Base-by-base conservation (phyloP, 2,797 vertebrate species). In the Pristis pectinata region DNA sequence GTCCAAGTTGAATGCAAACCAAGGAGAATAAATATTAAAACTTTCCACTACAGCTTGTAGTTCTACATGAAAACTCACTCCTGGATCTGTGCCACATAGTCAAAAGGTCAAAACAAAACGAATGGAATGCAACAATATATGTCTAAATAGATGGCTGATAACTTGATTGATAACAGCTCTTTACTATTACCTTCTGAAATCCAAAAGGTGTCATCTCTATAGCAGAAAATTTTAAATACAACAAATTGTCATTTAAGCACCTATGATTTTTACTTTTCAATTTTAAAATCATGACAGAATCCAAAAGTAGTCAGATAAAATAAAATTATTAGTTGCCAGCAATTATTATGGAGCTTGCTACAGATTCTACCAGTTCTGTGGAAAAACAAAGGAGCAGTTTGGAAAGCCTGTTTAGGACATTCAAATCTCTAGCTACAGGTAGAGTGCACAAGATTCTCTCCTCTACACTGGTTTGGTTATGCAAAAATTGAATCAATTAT, bases 1-100 rank as follows among this genome's bases (percentile, higher is more conserved):
- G 92, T 94, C 49, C 41, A 53, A 72, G 13, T 49, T 93, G 91
- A 93, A 93, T 49, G 37, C n/a, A 93, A 93, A 72, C 27, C 92
- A 94, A 94, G 30, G 34, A 30, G 92, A 34, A 76, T 41, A 30
- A 94, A 94, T 94, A 94, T 19, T 72, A 94, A 94, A 94, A 76
- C 70, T 53, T 53, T 94, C 67, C 92, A 94, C 44, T 94, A 17
- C 49, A n/a, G 70, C 30, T 24, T 94, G 49, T 94, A 56, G 49
- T 49, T 53, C 13, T 1, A 56, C 44, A 34, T 72, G 72, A 70
- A 49, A 94, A 76, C 27, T 44, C 92, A 94, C 49, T 49, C 72
- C 19, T 49, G 44, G 92, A 7, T 5, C 92, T 19, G 30, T 22
- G 15, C 92, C 92, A 93, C 70, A 7, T 44, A 67, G 10, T 87